Conservation (phyloP, 2,888 invertebrate species). For the Pegoplata infirma region DNA sequence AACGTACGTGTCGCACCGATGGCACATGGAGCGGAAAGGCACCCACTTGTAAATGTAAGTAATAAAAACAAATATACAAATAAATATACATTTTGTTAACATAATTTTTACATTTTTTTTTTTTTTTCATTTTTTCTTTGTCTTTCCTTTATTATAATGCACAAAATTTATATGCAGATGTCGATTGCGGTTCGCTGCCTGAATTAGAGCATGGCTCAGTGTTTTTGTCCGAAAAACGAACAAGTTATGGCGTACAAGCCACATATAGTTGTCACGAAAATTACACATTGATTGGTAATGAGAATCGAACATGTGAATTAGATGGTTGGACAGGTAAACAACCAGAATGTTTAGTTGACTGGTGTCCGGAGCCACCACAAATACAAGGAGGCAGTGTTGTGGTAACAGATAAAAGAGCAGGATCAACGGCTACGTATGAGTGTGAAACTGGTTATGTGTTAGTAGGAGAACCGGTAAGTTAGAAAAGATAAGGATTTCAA, state of each 20-base stretch:
- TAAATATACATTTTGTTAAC: conserved; percentile 3
- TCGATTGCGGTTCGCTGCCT: conserved; percentile 87
- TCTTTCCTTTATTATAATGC: background rate
- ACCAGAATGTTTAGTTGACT: conserved; percentile 90
- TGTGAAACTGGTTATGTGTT: conserved; percentile 92
- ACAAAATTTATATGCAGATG: conserved; percentile 81
- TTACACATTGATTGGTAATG: conserved; percentile 89
- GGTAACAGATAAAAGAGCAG: conserved; percentile 86
- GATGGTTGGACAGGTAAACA: conserved; percentile 89
- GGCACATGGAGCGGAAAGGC: conserved; percentile 92
- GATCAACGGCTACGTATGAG: conserved; percentile 88
- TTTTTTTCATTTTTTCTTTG: background rate
- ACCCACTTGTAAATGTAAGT: conserved; percentile 92
- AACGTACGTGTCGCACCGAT: conserved; percentile 84
- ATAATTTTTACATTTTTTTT: background rate
- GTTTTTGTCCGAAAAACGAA: conserved; percentile 83
- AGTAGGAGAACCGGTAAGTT: conserved; percentile 87
- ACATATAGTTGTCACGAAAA: conserved; percentile 89
- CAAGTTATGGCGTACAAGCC: conserved; percentile 88
- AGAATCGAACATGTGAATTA: conserved; percentile 85
- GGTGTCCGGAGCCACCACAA: conserved; percentile 91
- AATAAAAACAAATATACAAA: conserved; percentile 7
- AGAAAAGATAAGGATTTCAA: background rate
- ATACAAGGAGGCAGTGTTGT: conserved; percentile 87
- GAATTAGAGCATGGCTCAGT: conserved; percentile 87